These are phyloP conservation scores for Ivindomyrus marchei DNA, from an alignment of 2,113 vertebrate genomes.

Conservation along the genomic window DNA sequence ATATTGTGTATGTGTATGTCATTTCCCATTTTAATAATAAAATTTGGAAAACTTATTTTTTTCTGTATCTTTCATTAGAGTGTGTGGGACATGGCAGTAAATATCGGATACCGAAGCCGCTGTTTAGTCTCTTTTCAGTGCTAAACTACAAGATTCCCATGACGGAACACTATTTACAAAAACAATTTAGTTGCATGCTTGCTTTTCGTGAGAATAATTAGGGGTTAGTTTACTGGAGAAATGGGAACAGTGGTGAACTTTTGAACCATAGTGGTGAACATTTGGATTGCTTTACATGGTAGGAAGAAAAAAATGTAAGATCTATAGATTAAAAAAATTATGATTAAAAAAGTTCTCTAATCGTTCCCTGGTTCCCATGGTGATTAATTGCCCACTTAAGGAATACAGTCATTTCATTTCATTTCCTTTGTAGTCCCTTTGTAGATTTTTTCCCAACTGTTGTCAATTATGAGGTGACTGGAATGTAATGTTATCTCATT, in stretches of 20 bases:
- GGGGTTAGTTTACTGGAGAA: neutral
- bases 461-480: neutral
- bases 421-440: neutral
- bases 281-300: neutral
- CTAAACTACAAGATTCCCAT: neutral
- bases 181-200: neutral
- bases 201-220: neutral
- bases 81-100: neutral
- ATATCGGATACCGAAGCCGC: neutral
- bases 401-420: neutral
- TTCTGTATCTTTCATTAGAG: neutral
- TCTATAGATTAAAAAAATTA: neutral
- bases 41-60: conserved; percentile 44
- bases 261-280: neutral
- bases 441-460: neutral
- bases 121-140: neutral
- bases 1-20: conserved; percentile 62
- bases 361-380: neutral
- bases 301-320: neutral
- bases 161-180: neutral
- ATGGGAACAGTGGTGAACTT: neutral
- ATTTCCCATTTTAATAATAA: conserved; percentile 67
- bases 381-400: neutral
- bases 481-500: neutral
- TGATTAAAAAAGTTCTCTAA: neutral